Evolutionary conservation across 1,140 invertebrate species (phyloP).

Genomic region (Chironomus striatipennis): DNA sequence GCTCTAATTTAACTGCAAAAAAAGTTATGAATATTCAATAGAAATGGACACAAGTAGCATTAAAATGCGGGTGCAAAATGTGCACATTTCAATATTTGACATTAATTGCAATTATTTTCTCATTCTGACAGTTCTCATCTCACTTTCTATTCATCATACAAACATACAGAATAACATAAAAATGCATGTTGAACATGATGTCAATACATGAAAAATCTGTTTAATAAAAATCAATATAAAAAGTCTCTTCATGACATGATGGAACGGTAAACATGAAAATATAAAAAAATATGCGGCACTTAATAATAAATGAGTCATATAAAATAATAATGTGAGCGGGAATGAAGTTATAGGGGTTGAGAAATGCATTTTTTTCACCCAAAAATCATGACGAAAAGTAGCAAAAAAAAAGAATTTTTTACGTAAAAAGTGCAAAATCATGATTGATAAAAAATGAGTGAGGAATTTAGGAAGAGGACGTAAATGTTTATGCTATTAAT

Average conservation of each 20-base stretch:
- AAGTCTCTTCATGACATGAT: neutral
- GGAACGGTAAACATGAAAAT: neutral
- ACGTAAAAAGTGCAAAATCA: slow-evolving; percentile 5
- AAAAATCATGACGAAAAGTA: neutral
- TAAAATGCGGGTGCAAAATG: slow-evolving; percentile 11
- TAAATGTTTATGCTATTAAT: neutral
- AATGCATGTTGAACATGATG: too few relatives aligned
- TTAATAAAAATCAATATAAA: neutral
- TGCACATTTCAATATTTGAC: neutral
- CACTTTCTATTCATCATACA: too few relatives aligned
- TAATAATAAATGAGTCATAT: neutral
- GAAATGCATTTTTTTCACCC: neutral
- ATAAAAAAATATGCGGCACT: neutral
- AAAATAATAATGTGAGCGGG: neutral
- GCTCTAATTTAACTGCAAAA: neutral
- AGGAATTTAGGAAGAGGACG: neutral
- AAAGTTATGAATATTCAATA: neutral
- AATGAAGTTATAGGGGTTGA: neutral
- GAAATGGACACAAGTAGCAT: neutral
- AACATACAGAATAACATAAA: too few relatives aligned
- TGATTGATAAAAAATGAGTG: neutral
- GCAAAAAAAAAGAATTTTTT: neutral
- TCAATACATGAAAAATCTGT: too few relatives aligned
- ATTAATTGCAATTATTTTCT: neutral
- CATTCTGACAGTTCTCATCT: neutral